Percentiles rank a stretch among this genome's conserved stretches.
These are phyloP conservation scores for Brachionus plicatilis DNA, from an alignment of 1,140 invertebrate species.

Conservation along the genomic window DNA sequence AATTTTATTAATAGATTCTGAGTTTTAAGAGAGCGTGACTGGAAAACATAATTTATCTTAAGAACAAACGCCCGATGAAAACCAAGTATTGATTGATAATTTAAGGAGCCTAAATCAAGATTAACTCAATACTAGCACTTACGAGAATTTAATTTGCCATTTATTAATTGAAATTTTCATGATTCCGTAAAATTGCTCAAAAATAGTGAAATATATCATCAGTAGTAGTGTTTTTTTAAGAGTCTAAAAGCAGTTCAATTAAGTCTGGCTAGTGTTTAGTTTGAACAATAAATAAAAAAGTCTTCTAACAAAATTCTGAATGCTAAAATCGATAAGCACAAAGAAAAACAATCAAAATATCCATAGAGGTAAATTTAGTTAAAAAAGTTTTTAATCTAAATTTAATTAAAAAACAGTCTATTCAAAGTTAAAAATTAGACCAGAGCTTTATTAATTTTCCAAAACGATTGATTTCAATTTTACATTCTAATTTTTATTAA, in stretches of 20 bases:
- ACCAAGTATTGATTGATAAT: neutral
- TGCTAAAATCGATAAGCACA: neutral
- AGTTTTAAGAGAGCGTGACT: neutral
- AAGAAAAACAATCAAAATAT: neutral
- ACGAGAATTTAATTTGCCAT: neutral
- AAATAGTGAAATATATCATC: constrained; percentile 4
- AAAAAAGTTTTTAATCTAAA: neutral
- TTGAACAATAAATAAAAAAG: neutral
- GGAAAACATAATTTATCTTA: neutral
- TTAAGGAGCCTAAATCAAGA: neutral
- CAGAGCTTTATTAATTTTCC: neutral
- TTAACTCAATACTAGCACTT: neutral
- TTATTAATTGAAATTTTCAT: neutral
- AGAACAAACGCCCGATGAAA: neutral
- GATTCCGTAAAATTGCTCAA: neutral
- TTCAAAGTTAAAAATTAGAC: neutral
- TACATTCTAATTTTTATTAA: neutral
- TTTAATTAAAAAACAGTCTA: neutral
- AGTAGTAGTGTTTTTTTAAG: neutral
- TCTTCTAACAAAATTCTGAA: neutral
- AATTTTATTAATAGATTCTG: neutral
- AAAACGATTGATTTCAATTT: neutral
- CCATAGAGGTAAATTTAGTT: neutral
- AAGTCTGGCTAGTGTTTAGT: constrained; percentile 7
- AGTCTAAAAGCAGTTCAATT: neutral